Evolutionary conservation across 2,797 vertebrate species (phyloP), one percentile per base, ranked within the genome.

Genomic region (Huso huso): DNA sequence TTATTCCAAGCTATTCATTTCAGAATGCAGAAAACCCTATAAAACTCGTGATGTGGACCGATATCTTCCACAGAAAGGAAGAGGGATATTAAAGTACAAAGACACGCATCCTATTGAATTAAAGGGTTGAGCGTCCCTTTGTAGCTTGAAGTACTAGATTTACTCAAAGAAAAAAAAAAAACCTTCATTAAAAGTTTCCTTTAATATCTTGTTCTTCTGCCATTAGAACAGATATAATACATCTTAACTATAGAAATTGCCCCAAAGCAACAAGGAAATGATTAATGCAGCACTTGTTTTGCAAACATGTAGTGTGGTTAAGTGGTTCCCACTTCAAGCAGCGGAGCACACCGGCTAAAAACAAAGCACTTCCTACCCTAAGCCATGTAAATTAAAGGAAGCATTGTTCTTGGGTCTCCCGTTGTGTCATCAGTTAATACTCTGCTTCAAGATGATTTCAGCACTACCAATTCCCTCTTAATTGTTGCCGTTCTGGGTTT

Each of bases 261-360:
- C 72, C 69, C 79, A 79, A 79, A 83, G 77, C 79, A 66, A 64
- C 15, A 57, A 77, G 80, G 73, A 65, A 57, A 79, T 84, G 80
- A 87, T 82, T 77, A 82, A 88, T 87, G 83, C 80, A 78, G 74
- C 82, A 86, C 81, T 82, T 88, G 85, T 87, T 87, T 80, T 79
- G 78, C 84, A 83, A 87, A 83, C 82, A 83, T 90, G 87, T 88
- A 84, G 84, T 84, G 86, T 85, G 88, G 88, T 89, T 87, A 86
- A 86, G 84, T 74, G 77, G 68, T 80, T 70, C 74, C 86, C 87
- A 89, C 87, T 89, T 90, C 84, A 90, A 88, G 88, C 76, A 69
- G 63, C 81, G 73, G 76, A 82, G 87, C 87, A 87, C 83, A 82
- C 81, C 75, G 78, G 77, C 87, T 87, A 83, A 88, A 87, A 87